phyloP scores from a whole-genome alignment of 2,888 invertebrate species.

The Phlogophora meticulosa region DNA sequence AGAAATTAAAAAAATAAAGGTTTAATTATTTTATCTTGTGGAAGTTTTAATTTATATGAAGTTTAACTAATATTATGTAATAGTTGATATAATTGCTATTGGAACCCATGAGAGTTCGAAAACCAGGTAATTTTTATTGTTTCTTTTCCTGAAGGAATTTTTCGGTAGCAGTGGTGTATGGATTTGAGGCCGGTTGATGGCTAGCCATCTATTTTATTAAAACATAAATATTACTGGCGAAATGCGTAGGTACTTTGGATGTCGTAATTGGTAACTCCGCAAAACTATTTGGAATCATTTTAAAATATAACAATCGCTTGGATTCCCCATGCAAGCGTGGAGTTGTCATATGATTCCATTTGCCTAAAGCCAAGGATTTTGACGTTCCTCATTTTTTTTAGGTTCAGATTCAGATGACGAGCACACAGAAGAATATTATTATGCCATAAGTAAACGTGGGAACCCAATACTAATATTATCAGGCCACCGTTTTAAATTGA shows the following conservation, averaged over 20 bases:
- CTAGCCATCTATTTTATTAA: background rate
- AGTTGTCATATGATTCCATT: background rate
- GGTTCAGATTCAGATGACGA: conserved; percentile 60
- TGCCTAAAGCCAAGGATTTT: conserved; percentile 1
- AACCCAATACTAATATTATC: conserved; percentile 72
- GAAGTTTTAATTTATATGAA: conserved; percentile 10
- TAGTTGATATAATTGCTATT: background rate
- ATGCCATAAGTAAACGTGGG: conserved; percentile 70
- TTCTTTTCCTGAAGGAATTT: no score
- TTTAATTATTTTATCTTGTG: conserved; percentile 8
- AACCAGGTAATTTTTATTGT: background rate
- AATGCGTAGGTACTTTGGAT: background rate
- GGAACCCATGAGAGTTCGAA: no score
- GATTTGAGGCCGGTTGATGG: background rate
- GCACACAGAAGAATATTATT: conserved; percentile 70
- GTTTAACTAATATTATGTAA: background rate
- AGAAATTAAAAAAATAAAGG: conserved; percentile 12
- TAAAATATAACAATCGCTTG: background rate
- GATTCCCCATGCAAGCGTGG: background rate
- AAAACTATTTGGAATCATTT: background rate
- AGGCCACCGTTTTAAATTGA: conserved; percentile 70
- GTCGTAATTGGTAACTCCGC: background rate
- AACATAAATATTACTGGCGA: background rate
- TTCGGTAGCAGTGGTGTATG: background rate
- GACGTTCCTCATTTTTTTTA: conserved; percentile 41